Evolutionary conservation across 2,797 vertebrate species (phyloP).

Genomic region (Naso thynnoides): DNA sequence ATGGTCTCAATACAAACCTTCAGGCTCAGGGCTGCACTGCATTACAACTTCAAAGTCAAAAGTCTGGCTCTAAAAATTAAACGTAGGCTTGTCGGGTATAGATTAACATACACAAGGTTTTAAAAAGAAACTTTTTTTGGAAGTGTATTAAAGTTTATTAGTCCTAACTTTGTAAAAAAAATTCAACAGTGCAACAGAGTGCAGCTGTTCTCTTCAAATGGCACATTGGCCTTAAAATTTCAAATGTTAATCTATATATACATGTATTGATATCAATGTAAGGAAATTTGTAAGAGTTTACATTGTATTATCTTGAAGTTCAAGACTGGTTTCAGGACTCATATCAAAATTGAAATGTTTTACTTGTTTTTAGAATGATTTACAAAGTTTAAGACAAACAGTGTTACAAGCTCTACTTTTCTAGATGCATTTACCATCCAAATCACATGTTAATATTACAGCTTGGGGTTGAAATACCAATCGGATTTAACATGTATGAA

Average conservation of each 20-base stretch:
- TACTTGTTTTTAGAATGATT: neutral
- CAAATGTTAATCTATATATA: neutral
- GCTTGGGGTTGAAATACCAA: conserved; percentile 11
- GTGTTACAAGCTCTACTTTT: neutral
- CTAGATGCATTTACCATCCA: conserved; percentile 3
- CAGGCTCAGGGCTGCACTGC: neutral
- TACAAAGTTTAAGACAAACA: conserved; percentile 3
- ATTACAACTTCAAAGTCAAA: neutral
- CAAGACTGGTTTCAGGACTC: neutral
- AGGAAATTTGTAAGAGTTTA: neutral
- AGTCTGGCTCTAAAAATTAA: neutral
- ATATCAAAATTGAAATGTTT: neutral
- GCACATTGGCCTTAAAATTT: conserved; percentile 18
- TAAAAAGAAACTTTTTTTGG: neutral
- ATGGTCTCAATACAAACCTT: neutral
- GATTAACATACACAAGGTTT: too few relatives aligned
- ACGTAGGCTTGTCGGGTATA: too few relatives aligned
- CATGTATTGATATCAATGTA: neutral
- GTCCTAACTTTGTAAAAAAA: conserved; percentile 52
- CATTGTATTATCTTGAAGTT: neutral
- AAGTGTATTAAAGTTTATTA: conserved; percentile 61
- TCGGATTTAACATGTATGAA: conserved; percentile 14
- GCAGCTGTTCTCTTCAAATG: neutral
- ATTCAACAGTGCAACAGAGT: conserved; percentile 40
- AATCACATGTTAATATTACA: neutral